These are phyloP conservation scores for Ephydatia muelleri DNA, from an alignment of 37 sponge, comb jelly and placozoan species.

Conservation along the genomic window DNA sequence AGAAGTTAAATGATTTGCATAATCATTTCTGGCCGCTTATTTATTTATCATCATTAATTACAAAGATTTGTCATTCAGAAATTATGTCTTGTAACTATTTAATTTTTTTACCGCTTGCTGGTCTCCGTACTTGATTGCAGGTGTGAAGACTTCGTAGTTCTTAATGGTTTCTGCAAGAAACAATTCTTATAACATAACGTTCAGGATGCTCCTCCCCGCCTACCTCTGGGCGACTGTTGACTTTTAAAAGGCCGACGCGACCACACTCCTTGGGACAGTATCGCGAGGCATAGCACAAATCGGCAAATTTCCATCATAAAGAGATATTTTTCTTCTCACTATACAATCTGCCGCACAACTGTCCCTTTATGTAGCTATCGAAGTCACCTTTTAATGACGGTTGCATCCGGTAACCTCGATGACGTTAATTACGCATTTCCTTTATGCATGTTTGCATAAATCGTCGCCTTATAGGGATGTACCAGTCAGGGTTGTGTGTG, in stretches of 20 bases:
- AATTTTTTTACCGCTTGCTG: not conserved
- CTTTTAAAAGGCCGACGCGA: not conserved
- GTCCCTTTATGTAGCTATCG: no score
- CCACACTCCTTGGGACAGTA: not conserved
- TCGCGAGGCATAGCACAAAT: not conserved
- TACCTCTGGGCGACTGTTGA: not conserved
- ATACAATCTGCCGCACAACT: no score
- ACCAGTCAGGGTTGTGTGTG: no score
- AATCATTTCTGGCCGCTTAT: no score
- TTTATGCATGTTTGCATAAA: no score
- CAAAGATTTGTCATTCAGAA: no score
- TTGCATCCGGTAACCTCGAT: no score
- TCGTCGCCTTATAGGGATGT: no score
- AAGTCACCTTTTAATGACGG: no score
- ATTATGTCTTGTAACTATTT: not conserved
- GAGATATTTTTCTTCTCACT: not conserved
- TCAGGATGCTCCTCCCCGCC: no score
- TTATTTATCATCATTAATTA: no score
- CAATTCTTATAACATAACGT: not conserved
- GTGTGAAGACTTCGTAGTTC: slow-evolving; percentile 39
- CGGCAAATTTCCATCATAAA: not conserved
- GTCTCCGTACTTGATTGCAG: slow-evolving; percentile 13
- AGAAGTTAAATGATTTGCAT: not conserved
- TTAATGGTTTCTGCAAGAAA: slow-evolving; percentile 45
- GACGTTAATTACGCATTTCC: no score